These are phyloP conservation scores for Bilobella aurantiaca DNA, from an alignment of 1,140 invertebrate species.

Conservation along the genomic window DNA sequence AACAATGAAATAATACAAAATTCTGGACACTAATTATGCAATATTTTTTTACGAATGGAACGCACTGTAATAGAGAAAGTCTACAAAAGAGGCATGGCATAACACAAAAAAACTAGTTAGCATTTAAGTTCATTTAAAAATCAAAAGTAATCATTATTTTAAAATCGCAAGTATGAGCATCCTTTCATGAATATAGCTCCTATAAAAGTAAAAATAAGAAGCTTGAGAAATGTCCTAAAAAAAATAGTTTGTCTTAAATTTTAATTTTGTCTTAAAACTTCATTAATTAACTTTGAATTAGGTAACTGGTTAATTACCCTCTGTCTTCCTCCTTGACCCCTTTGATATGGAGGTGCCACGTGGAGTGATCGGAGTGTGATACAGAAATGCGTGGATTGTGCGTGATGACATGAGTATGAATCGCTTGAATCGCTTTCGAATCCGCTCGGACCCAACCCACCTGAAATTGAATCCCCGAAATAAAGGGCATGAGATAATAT, in stretches of 20 bases:
- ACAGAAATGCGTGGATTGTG: conserved; percentile 38
- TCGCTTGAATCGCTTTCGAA: conserved; percentile 42
- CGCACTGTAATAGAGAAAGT: too few species aligned
- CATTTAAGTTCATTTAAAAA: too few species aligned
- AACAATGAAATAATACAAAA: neutral
- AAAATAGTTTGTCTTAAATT: neutral
- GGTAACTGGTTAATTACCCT: conserved; percentile 28
- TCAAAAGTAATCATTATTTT: too few species aligned
- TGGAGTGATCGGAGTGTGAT: conserved; percentile 37
- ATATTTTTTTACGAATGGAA: too few species aligned
- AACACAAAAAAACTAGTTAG: too few species aligned
- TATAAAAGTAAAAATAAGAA: neutral
- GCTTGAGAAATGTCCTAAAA: neutral
- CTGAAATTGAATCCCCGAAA: too few species aligned
- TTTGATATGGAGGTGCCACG: conserved; percentile 40
- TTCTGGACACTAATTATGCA: neutral
- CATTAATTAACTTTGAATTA: too few species aligned
- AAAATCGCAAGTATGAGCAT: neutral
- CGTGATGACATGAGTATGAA: conserved; percentile 42
- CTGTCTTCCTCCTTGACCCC: conserved; percentile 39
- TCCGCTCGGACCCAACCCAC: conserved; percentile 44
- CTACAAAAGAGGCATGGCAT: too few species aligned
- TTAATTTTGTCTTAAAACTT: neutral
- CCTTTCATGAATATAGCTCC: neutral
- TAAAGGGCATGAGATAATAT: too few species aligned